phyloP scores from a whole-genome alignment of 2,888 invertebrate species.

The Parnassius smintheus region DNA sequence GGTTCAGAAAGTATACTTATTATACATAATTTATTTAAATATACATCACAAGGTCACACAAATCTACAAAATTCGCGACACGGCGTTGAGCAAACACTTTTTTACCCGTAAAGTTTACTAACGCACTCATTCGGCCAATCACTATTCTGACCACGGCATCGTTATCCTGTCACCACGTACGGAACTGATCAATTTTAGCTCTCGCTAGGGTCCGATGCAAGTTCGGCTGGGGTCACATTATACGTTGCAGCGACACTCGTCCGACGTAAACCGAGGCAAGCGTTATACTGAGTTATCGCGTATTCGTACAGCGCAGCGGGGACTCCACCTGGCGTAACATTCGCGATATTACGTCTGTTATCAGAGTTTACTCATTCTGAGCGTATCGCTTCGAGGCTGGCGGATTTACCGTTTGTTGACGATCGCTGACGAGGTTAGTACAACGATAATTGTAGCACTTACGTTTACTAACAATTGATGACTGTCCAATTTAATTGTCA shows the following conservation, averaged over 20 bases:
- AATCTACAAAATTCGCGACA: constrained; percentile 23
- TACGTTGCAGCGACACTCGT: constrained; percentile 3
- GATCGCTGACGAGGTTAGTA: constrained; percentile 13
- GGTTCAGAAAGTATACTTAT: constrained; percentile 11
- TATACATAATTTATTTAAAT: constrained; percentile 11
- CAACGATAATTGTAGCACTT: constrained; percentile 6
- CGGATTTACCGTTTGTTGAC: constrained; percentile 16
- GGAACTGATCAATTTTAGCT: constrained; percentile 18
- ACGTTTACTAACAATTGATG: too few species aligned
- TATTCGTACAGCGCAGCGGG: constrained; percentile 21
- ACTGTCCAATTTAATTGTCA: too few species aligned
- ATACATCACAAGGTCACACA: constrained; percentile 23
- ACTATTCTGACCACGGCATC: constrained; percentile 35
- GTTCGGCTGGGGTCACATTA: neutral
- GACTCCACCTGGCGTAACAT: constrained; percentile 28
- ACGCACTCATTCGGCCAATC: constrained; percentile 28
- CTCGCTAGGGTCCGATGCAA: constrained; percentile 14
- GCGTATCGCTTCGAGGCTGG: constrained; percentile 12
- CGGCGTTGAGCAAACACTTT: neutral
- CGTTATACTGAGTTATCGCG: constrained; percentile 25
- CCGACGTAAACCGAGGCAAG: constrained; percentile 6
- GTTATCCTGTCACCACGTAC: constrained; percentile 34
- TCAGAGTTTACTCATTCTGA: constrained; percentile 34
- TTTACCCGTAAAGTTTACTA: neutral
- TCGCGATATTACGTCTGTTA: constrained; percentile 37